Evolutionary conservation across 2,888 invertebrate genomes (phyloP).

Genomic region (Drosophila meridionalis): DNA sequence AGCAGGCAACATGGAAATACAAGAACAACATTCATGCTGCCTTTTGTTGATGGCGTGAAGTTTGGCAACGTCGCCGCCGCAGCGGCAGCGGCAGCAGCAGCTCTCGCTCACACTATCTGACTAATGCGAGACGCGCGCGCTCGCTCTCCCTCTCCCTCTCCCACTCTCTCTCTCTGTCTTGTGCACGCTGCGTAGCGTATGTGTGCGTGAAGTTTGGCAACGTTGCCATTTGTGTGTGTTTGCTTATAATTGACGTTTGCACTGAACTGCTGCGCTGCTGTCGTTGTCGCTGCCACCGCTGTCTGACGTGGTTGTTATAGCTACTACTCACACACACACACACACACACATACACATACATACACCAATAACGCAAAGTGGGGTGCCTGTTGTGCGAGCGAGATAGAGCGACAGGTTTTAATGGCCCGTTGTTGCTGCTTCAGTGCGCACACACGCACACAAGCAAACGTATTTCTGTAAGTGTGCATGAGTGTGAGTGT

Average conservation of each 20-base stretch:
- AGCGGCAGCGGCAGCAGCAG: slow-evolving; percentile 2
- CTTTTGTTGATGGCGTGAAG: slow-evolving; percentile 70
- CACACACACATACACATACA: slow-evolving; percentile 5
- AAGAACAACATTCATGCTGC: slow-evolving; percentile 72
- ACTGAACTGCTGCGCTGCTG: slow-evolving; percentile 65
- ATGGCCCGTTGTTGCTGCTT: slow-evolving; percentile 75
- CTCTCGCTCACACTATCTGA: slow-evolving; percentile 26
- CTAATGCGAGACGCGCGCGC: slow-evolving; percentile 11
- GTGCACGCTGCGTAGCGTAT: slow-evolving; percentile 47
- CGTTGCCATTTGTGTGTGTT: slow-evolving; percentile 55
- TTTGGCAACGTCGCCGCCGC: slow-evolving; percentile 65
- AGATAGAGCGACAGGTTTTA: slow-evolving; percentile 64
- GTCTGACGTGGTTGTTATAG: slow-evolving; percentile 76
- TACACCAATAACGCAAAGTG: slow-evolving; percentile 45
- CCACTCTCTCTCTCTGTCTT: slow-evolving; percentile 29
- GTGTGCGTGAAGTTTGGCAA: slow-evolving; percentile 66
- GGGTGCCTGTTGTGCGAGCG: slow-evolving; percentile 63
- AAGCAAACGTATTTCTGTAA: slow-evolving; percentile 13
- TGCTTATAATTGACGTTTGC: slow-evolving; percentile 80
- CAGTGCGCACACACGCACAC: slow-evolving; percentile 57
- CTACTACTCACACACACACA: slow-evolving; percentile 43
- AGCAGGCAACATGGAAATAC: slow-evolving; percentile 73
- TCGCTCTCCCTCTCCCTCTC: slow-evolving; percentile 29
- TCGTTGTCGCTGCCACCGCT: slow-evolving; percentile 42
- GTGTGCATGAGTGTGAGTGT: slow-evolving; percentile 19